These are phyloP conservation scores for Phymastichus coffea DNA, from an alignment of 1,140 invertebrate genomes.

Conservation along the genomic window DNA sequence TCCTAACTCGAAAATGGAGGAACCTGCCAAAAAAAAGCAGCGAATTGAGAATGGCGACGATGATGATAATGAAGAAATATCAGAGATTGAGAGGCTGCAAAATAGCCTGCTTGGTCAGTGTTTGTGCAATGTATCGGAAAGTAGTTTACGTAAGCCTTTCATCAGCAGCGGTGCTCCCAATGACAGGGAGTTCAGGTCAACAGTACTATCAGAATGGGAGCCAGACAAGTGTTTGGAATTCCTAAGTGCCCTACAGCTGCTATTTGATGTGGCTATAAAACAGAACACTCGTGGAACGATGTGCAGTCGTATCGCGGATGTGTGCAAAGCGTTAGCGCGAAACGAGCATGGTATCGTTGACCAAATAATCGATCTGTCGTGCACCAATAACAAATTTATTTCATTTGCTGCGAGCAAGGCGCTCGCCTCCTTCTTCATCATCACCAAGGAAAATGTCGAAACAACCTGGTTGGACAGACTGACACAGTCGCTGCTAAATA, in stretches of 20 bases:
- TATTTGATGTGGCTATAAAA: constrained; percentile 82
- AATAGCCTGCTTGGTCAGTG: constrained; percentile 70
- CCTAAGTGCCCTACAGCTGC: constrained; percentile 76
- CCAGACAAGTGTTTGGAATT: constrained; percentile 72
- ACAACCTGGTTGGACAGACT: constrained; percentile 74
- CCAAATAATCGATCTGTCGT: constrained; percentile 76
- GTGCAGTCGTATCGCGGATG: constrained; percentile 74
- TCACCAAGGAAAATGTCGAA: constrained; percentile 77
- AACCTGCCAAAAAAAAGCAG: constrained; percentile 75
- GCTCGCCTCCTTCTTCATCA: constrained; percentile 78
- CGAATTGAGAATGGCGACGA: constrained; percentile 60
- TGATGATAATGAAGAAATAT: constrained; percentile 54
- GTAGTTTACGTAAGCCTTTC: constrained; percentile 68
- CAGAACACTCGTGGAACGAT: constrained; percentile 79
- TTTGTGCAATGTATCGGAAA: constrained; percentile 74
- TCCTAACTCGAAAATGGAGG: constrained; percentile 56
- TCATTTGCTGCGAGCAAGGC: constrained; percentile 78
- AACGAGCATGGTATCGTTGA: constrained; percentile 81
- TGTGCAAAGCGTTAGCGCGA: constrained; percentile 75
- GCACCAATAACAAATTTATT: constrained; percentile 76
- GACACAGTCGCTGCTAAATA: constrained; percentile 51
- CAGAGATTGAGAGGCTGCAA: constrained; percentile 60
- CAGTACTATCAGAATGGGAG: constrained; percentile 69
- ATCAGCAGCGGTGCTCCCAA: constrained; percentile 60
- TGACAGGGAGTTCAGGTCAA: constrained; percentile 56